These are phyloP conservation scores for Morus bassanus DNA, from an alignment of 2,797 vertebrate genomes.

Conservation along the genomic window DNA sequence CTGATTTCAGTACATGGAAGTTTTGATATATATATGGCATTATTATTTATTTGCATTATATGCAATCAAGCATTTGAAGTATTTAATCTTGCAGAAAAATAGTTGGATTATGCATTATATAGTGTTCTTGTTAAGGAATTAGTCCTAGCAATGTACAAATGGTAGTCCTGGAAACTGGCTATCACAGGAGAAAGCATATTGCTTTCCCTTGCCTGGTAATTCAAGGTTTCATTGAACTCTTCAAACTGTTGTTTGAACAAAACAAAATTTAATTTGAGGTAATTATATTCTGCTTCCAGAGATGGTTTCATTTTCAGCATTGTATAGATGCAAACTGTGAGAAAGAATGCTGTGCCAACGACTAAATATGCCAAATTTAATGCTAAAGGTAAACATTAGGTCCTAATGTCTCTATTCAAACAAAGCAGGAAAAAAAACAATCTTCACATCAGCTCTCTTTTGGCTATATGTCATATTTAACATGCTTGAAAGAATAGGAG, in stretches of 20 bases:
- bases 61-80: neutral
- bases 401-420: neutral
- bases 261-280: neutral
- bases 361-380: neutral
- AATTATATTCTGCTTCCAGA: neutral
- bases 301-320: neutral
- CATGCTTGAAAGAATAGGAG: neutral
- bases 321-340: neutral
- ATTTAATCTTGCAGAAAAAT: neutral
- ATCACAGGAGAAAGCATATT: neutral
- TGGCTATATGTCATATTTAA: neutral
- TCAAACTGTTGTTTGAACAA: neutral
- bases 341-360: neutral
- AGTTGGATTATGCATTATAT: neutral
- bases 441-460: neutral
- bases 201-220: neutral
- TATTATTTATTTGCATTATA: neutral
- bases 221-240: neutral
- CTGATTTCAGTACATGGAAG: neutral
- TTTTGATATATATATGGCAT: neutral
- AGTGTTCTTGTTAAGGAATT: neutral
- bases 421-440: neutral
- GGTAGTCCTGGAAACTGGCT: neutral
- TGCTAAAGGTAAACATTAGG: neutral
- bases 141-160: neutral